Evolutionary conservation across 2,113 vertebrate species (phyloP).

Genomic region (Chinchilla lanigera): DNA sequence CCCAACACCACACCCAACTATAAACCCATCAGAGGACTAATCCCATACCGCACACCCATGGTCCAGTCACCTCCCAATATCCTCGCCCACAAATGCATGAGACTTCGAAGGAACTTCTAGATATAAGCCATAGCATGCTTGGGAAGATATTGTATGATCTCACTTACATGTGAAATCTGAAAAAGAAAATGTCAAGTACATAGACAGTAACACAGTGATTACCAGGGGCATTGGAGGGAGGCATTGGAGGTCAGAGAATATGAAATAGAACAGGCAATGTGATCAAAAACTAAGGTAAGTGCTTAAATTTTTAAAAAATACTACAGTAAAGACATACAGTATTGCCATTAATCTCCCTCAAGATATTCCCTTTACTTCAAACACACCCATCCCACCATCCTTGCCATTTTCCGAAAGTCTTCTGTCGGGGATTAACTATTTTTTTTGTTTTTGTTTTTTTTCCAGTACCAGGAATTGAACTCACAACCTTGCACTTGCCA

Average conservation of each 20-base stretch:
- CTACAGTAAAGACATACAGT: not conserved
- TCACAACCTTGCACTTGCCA: no score
- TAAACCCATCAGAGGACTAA: not conserved
- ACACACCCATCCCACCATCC: not conserved
- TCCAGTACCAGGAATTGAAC: no score
- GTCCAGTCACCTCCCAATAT: not conserved
- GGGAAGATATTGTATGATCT: not conserved
- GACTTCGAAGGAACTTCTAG: not conserved
- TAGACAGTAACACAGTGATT: not conserved
- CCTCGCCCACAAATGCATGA: not conserved
- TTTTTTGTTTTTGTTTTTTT: no score
- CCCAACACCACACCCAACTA: not conserved
- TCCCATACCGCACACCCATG: not conserved
- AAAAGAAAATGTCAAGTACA: not conserved
- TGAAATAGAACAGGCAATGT: not conserved
- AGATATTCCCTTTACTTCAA: not conserved
- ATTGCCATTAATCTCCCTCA: not conserved
- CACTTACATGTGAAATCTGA: not conserved
- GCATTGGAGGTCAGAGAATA: not conserved
- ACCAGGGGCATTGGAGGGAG: not conserved
- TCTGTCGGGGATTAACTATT: not conserved
- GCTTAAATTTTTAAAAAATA: not conserved
- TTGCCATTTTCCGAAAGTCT: not conserved
- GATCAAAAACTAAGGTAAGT: not conserved
- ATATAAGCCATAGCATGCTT: not conserved